These are phyloP conservation scores for Pavo muticus DNA, from an alignment of 2,113 vertebrate species.

Conservation along the genomic window DNA sequence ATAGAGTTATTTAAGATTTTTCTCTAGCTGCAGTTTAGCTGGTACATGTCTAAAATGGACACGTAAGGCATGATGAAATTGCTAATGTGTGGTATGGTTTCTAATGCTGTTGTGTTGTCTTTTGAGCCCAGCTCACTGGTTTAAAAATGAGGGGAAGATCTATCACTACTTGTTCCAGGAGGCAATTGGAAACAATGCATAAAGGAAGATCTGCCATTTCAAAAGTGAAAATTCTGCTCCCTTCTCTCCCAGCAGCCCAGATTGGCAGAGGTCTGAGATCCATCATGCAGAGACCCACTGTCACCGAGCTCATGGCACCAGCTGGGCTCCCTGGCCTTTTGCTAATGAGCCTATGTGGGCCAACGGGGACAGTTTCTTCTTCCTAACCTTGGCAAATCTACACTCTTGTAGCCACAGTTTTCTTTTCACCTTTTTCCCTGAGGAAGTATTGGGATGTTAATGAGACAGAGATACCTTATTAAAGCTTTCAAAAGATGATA, in stretches of 20 bases:
- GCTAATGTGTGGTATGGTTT: background rate
- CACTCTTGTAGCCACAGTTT: background rate
- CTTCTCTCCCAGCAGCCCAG: background rate
- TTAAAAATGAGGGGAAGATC: background rate
- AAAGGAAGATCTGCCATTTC: background rate
- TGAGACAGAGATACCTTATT: background rate
- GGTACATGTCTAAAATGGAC: background rate
- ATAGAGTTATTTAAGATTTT: background rate
- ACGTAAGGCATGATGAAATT: background rate
- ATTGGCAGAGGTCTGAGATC: background rate
- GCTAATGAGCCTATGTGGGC: background rate
- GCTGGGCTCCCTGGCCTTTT: background rate
- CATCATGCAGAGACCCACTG: background rate
- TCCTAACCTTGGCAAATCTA: background rate
- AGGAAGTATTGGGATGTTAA: background rate
- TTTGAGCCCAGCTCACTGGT: background rate
- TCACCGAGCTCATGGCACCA: background rate
- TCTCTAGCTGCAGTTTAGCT: background rate
- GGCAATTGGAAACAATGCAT: accelerated
- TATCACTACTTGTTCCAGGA: background rate
- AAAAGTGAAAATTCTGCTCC: background rate
- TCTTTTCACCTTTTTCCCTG: background rate
- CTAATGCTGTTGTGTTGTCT: accelerated
- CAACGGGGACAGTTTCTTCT: background rate
- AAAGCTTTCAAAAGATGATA: background rate